phyloP scores from a whole-genome alignment of 2,888 invertebrate genomes.

The Philopedon plagiatum region DNA sequence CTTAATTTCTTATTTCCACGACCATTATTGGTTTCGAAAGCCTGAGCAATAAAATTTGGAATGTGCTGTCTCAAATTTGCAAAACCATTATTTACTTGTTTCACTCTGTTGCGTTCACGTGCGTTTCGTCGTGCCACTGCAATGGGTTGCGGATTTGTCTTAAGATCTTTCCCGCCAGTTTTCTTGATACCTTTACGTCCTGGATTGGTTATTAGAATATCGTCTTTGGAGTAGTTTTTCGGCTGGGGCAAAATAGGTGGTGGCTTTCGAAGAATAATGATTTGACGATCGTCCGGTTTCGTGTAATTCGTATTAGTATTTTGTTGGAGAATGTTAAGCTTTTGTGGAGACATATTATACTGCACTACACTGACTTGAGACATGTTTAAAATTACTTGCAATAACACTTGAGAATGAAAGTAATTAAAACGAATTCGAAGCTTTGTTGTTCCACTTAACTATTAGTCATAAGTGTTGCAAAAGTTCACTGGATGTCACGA shows the following conservation, averaged over 20 bases:
- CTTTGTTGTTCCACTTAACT: conserved; percentile 28
- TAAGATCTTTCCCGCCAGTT: conserved; percentile 58
- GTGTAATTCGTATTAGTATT: conserved; percentile 74
- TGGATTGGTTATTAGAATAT: conserved; percentile 63
- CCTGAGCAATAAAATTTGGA: conserved; percentile 84
- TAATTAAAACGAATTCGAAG: conserved; percentile 40
- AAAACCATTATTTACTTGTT: conserved; percentile 93
- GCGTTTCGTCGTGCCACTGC: conserved; percentile 93
- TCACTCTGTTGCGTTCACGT: conserved; percentile 92
- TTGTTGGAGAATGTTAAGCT: conserved; percentile 77
- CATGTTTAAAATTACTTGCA: conserved; percentile 48
- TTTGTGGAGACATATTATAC: conserved; percentile 72
- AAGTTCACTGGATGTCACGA: background rate
- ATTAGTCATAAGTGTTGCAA: conserved; percentile 10
- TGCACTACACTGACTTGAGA: conserved; percentile 73
- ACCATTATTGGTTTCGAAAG: conserved; percentile 76
- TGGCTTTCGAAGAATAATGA: conserved; percentile 73
- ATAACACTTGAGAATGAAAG: background rate
- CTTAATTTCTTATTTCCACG: conserved; percentile 83
- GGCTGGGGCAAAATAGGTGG: conserved; percentile 67
- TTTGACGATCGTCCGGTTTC: conserved; percentile 69
- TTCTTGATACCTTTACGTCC: conserved; percentile 66
- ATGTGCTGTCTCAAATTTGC: conserved; percentile 90
- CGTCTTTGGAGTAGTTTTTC: conserved; percentile 58
- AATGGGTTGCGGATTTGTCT: conserved; percentile 76